Percentiles rank a stretch among this genome's conserved stretches.
These are phyloP conservation scores for Oopsacas minuta DNA, from an alignment of 37 sponge, comb jelly and placozoan genomes.

Conservation along the genomic window DNA sequence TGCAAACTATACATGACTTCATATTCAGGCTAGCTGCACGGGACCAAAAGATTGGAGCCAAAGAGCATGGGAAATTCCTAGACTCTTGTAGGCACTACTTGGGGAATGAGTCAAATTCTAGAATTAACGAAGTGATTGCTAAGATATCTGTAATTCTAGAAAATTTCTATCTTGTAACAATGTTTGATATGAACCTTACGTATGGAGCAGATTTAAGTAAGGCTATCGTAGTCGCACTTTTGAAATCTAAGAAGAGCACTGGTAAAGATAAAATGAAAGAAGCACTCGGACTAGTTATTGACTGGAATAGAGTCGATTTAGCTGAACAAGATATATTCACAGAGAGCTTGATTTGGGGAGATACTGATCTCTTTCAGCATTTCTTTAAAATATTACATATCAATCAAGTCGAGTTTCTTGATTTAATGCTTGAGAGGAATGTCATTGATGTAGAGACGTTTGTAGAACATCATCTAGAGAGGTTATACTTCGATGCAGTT, in stretches of 20 bases:
- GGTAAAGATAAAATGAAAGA: neutral
- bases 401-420: conserved; percentile 1
- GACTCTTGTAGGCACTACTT: neutral
- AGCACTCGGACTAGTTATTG: neutral
- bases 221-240: neutral
- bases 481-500: neutral
- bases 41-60: neutral
- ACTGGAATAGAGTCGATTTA: neutral
- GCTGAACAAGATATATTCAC: conserved; percentile 14
- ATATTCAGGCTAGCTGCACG: neutral
- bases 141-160: neutral
- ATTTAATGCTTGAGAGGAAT: conserved; percentile 13
- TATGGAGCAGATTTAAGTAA: neutral
- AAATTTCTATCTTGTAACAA: neutral
- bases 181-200: conserved; percentile 9
- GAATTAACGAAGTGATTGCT: neutral
- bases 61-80: neutral
- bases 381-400: neutral
- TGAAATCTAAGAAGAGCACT: conserved; percentile 6
- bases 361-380: neutral
- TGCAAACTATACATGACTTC: neutral
- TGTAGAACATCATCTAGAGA: neutral
- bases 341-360: neutral
- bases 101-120: neutral
- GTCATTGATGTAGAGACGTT: neutral